Evolutionary conservation across 2,797 vertebrate species (phyloP).

Genomic region (Brachymystax lenok): DNA sequence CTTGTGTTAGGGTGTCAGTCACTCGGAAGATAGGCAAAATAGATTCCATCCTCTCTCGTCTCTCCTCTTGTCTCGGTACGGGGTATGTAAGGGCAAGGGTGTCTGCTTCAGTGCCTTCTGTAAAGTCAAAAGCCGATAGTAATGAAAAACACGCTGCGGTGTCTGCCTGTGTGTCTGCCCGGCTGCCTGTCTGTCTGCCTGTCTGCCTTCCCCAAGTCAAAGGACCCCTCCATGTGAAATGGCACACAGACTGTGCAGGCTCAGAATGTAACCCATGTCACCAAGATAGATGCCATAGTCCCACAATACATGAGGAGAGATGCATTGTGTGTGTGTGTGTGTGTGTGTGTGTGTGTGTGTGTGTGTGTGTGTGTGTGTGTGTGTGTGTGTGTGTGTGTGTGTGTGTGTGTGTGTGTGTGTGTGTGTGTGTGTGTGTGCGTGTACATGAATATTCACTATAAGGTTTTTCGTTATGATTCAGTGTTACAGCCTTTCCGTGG

Average conservation of each 20-base stretch:
- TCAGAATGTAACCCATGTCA: neutral
- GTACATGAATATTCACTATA: neutral
- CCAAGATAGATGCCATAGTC: too few species aligned
- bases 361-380: neutral
- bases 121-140: neutral
- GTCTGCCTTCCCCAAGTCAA: neutral
- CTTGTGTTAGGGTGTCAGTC: neutral
- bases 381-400: neutral
- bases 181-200: neutral
- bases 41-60: neutral
- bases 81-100: neutral
- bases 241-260: neutral
- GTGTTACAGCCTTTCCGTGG: neutral
- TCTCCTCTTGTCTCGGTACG: neutral
- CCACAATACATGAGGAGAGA: neutral
- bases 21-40: neutral
- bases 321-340: neutral
- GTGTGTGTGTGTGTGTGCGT: neutral
- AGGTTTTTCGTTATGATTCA: neutral
- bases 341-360: neutral
- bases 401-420: neutral
- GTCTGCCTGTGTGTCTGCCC: constrained; percentile 2
- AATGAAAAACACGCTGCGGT: constrained; percentile 16
- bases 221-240: neutral
- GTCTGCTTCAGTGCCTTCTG: neutral